Base-by-base conservation (phyloP, 92 coral and sea anemone genomes). In the Epizoanthus scotinus region DNA sequence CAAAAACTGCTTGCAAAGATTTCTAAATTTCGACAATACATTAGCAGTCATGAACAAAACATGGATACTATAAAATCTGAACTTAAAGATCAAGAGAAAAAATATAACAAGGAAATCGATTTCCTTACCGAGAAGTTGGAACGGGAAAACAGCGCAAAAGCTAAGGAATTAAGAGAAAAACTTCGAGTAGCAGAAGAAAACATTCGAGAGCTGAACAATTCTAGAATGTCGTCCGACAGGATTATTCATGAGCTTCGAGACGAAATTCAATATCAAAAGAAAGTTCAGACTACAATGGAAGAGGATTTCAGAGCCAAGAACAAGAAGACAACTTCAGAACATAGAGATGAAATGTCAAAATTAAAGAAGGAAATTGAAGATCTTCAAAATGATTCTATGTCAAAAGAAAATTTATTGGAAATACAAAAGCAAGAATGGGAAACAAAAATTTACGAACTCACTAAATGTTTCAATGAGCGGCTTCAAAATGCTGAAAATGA, bases 361-460 rank as follows among this genome's bases (percentile, higher is more conserved):
- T 61, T 73, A 17, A 73, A 56, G 28, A 73, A 57, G 36, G 52
- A 31, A 57, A 73, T 73, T 2, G 42, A 29, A 3, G 62, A 29
- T 57, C 79, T 73, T 73, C 66, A 73, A 56, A 73, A 73, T 5
- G 79, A 73, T 4, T 17, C 20, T 4, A 9, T 17, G 2, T 31
- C 67, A 56, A 19, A 53, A 8, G 20, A 49, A n/a, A 31, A 38
- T 52, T 36, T 73, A 40, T n/a, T 73, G 20, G 79, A 73, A 36
- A 18, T 28, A 34, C 79, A 67, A 9, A 73, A 73, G 38, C 57
- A 73, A 25, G 79, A 73, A 56, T 73, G 79, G 79, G 79, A 73
- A 17, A 58, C n/a, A 15, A 50, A 56, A 10, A 29, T 73, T 20
- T 29, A 73, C 66, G 79, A 73, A 40, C 31, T 65, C 14, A 34